Evolutionary conservation across 2,888 invertebrate genomes (phyloP).

Genomic region (Idaea straminata): DNA sequence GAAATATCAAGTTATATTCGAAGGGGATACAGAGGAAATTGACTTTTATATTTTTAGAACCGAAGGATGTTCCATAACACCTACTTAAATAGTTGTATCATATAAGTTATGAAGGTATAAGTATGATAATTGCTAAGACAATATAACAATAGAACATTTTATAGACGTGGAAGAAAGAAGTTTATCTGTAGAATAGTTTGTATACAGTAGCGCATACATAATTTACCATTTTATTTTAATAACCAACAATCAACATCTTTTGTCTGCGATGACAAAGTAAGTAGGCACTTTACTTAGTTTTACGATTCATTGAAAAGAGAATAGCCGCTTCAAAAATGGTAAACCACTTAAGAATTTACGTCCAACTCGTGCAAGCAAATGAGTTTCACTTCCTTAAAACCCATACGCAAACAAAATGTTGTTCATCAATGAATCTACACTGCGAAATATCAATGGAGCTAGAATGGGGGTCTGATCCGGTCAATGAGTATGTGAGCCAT

Average conservation of each 20-base stretch:
- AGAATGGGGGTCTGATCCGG: conserved; percentile 70
- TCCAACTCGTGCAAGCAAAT: conserved; percentile 6
- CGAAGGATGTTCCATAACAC: conserved; percentile 28
- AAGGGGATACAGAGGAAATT: conserved; percentile 32
- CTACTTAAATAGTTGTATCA: too few relatives aligned
- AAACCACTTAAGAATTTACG: conserved; percentile 7
- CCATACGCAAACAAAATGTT: conserved; percentile 35
- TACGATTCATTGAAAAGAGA: conserved; percentile 19
- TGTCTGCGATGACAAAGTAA: conserved; percentile 7
- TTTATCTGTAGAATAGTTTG: background rate
- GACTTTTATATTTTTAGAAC: conserved; percentile 40
- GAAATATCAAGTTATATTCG: conserved; percentile 38
- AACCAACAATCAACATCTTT: conserved; percentile 4
- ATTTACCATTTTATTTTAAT: background rate
- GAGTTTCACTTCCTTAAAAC: conserved; percentile 9
- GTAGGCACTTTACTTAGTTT: conserved; percentile 11
- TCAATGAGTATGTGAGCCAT: conserved; percentile 63
- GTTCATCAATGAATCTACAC: conserved; percentile 68
- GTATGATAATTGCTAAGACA: background rate
- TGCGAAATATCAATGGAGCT: conserved; percentile 74
- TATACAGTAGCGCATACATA: background rate
- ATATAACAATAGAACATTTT: background rate
- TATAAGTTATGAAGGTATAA: too few relatives aligned
- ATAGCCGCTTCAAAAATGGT: background rate
- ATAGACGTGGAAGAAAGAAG: background rate